Evolutionary conservation across 2,113 vertebrate species (phyloP).

Genomic region (Channa maculata): DNA sequence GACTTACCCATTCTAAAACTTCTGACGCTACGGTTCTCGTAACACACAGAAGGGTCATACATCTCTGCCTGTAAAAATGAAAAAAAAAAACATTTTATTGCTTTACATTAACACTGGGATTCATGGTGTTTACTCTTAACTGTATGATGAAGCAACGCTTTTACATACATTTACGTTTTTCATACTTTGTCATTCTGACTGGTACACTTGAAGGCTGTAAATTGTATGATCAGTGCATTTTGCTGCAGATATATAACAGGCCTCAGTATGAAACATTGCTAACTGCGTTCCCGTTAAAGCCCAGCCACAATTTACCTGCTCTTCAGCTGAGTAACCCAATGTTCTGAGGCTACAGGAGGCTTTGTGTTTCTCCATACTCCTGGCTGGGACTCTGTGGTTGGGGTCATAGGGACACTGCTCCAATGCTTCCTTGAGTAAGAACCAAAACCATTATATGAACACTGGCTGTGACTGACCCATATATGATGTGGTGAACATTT

Average conservation of each 20-base stretch:
- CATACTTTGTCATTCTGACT: background rate
- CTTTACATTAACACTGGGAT: too few species aligned
- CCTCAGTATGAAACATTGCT: too few species aligned
- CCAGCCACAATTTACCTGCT: conserved; percentile 80
- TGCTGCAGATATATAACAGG: too few species aligned
- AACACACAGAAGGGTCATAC: conserved; percentile 86
- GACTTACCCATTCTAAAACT: conserved; percentile 87
- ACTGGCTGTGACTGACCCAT: background rate
- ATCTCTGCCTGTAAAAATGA: conserved; percentile 84
- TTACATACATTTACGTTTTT: background rate
- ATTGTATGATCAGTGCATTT: too few species aligned
- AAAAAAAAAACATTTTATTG: conserved; percentile 17
- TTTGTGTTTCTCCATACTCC: conserved; percentile 88
- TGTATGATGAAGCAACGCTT: background rate
- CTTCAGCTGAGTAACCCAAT: conserved; percentile 89
- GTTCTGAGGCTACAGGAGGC: conserved; percentile 83
- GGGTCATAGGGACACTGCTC: conserved; percentile 88
- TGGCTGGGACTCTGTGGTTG: conserved; percentile 85
- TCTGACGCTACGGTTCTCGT: conserved; percentile 84
- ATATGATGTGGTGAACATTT: background rate
- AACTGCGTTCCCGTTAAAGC: too few species aligned
- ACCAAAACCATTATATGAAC: background rate
- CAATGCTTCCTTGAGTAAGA: conserved; percentile 81
- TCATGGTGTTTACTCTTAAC: background rate
- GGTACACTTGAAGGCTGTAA: background rate